phyloP scores from a whole-genome alignment of 2,797 vertebrate genomes.

The Bufotes viridis region DNA sequence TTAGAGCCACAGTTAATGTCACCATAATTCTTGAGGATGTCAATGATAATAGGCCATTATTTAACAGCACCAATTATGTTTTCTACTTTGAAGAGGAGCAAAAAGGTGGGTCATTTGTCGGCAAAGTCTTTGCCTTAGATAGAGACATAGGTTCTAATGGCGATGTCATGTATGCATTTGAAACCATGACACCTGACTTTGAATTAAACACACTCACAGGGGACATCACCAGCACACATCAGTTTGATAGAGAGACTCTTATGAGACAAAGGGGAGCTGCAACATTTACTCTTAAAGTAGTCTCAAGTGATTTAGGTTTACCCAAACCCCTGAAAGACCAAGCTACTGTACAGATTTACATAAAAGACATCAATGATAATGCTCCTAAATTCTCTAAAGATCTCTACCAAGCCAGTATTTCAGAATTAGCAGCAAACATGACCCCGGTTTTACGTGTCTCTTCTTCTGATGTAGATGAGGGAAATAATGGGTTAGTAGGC shows the following conservation, averaged over 20 bases:
- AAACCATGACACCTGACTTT: constrained; percentile 88
- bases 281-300: constrained; percentile 87
- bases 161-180: constrained; percentile 91
- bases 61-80: constrained; percentile 97
- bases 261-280: constrained; percentile 92
- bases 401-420: constrained; percentile 94
- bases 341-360: constrained; percentile 93
- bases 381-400: constrained; percentile 93
- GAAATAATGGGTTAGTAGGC: constrained; percentile 87
- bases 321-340: constrained; percentile 93
- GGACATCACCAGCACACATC: constrained; percentile 86
- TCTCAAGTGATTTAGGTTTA: constrained; percentile 92
- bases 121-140: constrained; percentile 88
- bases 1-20: constrained; percentile 90
- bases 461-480: constrained; percentile 94
- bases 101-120: constrained; percentile 83
- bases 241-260: constrained; percentile 91
- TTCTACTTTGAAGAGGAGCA: constrained; percentile 96
- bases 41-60: constrained; percentile 96
- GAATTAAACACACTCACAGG: constrained; percentile 89
- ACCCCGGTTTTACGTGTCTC: constrained; percentile 93
- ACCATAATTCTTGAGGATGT: constrained; percentile 93
- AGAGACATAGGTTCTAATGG: constrained; percentile 93
- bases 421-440: constrained; percentile 88
- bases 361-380: constrained; percentile 97